phyloP scores from a whole-genome alignment of 2,888 invertebrate species.

The Papilio gigon region DNA sequence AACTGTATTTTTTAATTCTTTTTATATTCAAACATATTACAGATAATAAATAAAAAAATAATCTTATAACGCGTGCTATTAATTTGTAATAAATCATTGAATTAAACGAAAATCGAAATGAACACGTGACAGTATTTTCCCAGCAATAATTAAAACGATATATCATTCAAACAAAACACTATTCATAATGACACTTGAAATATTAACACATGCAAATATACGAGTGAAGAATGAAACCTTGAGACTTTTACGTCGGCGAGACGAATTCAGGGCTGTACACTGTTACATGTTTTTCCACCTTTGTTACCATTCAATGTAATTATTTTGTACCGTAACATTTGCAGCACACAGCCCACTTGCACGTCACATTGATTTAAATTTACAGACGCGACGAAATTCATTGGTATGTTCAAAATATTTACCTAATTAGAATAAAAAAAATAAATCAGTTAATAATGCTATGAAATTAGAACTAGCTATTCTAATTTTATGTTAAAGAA shows the following conservation, averaged over 20 bases:
- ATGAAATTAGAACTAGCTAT: background rate
- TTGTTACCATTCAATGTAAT: conserved; percentile 9
- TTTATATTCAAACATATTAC: background rate
- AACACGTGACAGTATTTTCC: conserved; percentile 3
- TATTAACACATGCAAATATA: conserved; percentile 39
- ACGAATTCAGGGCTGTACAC: conserved; percentile 35
- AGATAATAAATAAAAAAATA: too few species aligned
- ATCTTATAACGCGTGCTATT: background rate
- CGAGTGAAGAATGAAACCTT: conserved; percentile 35
- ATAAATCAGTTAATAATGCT: background rate
- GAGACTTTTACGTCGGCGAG: conserved; percentile 35
- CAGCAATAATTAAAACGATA: conserved; percentile 28
- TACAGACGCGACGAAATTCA: background rate
- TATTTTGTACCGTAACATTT: conserved; percentile 14
- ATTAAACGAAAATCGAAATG: background rate
- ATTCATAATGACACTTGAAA: conserved; percentile 33
- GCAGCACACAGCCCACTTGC: background rate
- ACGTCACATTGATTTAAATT: conserved; percentile 16
- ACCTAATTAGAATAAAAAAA: conserved; percentile 7
- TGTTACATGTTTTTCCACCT: conserved; percentile 12
- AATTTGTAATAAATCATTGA: background rate
- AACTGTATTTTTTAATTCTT: too few species aligned
- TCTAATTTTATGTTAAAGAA: too few species aligned
- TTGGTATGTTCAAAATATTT: background rate
- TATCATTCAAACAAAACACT: conserved; percentile 27